These are phyloP conservation scores for Gasterosteus nipponicus DNA, from an alignment of 2,113 vertebrate genomes.

Conservation along the genomic window DNA sequence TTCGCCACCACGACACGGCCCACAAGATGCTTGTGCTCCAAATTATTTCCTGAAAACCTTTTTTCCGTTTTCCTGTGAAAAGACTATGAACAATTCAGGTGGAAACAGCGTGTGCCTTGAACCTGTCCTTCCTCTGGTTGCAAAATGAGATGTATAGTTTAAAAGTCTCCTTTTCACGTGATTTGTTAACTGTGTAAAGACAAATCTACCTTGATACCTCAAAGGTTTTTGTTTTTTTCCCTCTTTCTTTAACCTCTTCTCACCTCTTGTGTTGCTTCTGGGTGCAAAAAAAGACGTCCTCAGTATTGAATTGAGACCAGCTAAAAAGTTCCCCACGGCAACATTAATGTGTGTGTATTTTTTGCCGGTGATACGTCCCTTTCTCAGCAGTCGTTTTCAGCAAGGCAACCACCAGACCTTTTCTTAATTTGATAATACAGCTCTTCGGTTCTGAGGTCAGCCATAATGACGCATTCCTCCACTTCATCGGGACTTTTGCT, in stretches of 20 bases:
- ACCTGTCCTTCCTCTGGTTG: not conserved
- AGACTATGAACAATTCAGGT: slow-evolving; percentile 9
- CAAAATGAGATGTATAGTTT: not conserved
- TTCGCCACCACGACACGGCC: not conserved
- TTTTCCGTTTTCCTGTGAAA: slow-evolving; percentile 17
- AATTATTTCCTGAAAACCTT: slow-evolving; percentile 5
- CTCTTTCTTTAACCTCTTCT: not conserved
- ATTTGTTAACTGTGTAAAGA: not conserved
- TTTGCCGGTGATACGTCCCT: slow-evolving; percentile 28
- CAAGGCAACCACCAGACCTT: slow-evolving; percentile 49
- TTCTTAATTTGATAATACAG: slow-evolving; percentile 68
- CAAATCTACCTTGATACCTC: not conserved
- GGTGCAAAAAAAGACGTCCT: not conserved
- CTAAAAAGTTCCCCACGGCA: not conserved
- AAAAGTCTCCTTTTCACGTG: not conserved
- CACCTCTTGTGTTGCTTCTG: not conserved
- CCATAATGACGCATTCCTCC: slow-evolving; percentile 59
- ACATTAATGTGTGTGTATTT: slow-evolving; percentile 53
- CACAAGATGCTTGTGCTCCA: not conserved
- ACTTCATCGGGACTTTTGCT: slow-evolving; percentile 55
- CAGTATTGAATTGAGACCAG: not conserved
- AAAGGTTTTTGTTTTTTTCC: too few relatives aligned
- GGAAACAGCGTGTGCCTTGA: not conserved
- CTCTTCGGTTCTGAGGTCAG: slow-evolving; percentile 62
- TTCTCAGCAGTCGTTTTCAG: slow-evolving; percentile 49